Evolutionary conservation across 2,113 vertebrate genomes (phyloP).

Genomic region (Corythaeola cristata): DNA sequence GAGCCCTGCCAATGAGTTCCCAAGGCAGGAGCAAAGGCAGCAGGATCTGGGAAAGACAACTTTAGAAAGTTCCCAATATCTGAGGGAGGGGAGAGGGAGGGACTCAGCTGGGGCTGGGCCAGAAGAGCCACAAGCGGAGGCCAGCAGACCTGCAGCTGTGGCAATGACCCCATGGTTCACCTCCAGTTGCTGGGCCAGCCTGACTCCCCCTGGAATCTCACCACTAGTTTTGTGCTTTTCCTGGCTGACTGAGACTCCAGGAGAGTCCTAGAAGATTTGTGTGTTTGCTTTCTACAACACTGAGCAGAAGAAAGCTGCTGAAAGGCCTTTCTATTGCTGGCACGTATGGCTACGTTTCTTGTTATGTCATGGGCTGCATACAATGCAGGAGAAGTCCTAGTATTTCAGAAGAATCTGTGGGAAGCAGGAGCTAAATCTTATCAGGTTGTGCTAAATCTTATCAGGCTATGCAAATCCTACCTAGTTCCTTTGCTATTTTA

Average conservation of each 20-base stretch:
- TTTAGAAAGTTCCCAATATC: neutral
- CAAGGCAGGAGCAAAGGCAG: neutral
- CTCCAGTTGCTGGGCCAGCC: neutral
- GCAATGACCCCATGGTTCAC: neutral
- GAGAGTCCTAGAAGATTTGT: neutral
- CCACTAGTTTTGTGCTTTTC: neutral
- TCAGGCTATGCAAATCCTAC: neutral
- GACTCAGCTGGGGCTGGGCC: neutral
- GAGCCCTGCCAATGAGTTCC: neutral
- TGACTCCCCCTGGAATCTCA: neutral
- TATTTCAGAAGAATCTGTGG: neutral
- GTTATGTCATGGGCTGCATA: neutral
- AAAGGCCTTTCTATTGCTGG: neutral
- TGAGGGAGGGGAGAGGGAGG: neutral
- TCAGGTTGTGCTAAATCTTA: neutral
- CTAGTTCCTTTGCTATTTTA: neutral
- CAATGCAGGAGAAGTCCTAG: neutral
- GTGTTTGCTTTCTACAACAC: neutral
- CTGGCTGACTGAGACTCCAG: neutral
- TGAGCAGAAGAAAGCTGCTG: neutral
- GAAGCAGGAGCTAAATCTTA: conserved; percentile 8
- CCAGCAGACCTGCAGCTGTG: neutral
- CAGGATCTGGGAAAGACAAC: neutral
- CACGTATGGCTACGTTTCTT: neutral
- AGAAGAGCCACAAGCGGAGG: neutral